Base-by-base conservation (phyloP, 2,113 vertebrate genomes). In the Choloepus hoffmanni region DNA sequence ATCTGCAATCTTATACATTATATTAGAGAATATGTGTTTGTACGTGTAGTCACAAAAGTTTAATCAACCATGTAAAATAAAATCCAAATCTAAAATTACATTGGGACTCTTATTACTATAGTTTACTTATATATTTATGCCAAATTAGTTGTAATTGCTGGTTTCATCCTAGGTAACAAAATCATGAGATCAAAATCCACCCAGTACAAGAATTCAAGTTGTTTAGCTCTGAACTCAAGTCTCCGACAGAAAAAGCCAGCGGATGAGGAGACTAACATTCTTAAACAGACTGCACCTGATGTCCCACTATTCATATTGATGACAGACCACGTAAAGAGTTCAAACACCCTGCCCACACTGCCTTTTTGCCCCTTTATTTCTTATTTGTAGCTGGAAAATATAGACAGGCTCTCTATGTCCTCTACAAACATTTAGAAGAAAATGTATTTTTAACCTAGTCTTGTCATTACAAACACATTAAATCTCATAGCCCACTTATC, bases 111-210 rank as follows among this genome's bases (percentile, higher is more conserved):
- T 94, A 62, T 88, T 43, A 10, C 88, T 77, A 60, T 16, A 68
- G 43, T 70, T 92, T 9, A 79, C 83, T 94, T 92, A 94, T 33
- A 85, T 76, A 93, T 86, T 94, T 81, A 79, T 84, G 70, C 18
- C 60, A 89, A 91, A 87, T 73, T 74, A 86, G 45, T 14, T 93
- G 19, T 21, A 96, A 33, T 68, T 95, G 70, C 5, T 92, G 45
- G 55, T 72, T 89, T 94, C 58, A 90, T 36, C n/a, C 67, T 89
- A 78, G 36, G 94, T 93, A 95, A 93, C 15, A 87, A 95, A 97
- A 76, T 6, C 68, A 63, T 8, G 15, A 96, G 26, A 74, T 63
- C 24, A 67, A 96, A 96, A 94, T 85, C 36, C 28, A 90, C 28
- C 40, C 50, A 68, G 21, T 58, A 77, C 12, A 95, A 96, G 60